phyloP scores from a whole-genome alignment of 2,113 vertebrate genomes.

The Globicephala melas region DNA sequence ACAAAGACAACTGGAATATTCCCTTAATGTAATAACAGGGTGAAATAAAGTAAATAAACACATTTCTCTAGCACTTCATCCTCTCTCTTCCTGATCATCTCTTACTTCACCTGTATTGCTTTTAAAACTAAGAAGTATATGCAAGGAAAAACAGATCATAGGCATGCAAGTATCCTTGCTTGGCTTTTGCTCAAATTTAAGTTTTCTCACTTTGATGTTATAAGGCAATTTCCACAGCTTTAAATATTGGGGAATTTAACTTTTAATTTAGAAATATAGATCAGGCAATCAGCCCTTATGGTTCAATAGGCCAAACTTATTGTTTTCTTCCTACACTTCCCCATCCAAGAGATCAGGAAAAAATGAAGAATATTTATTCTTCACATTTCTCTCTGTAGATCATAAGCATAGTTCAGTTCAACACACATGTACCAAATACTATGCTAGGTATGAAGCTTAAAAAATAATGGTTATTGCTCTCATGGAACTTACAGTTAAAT shows the following conservation, averaged over 20 bases:
- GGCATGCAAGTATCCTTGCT: background rate
- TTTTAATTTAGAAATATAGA: background rate
- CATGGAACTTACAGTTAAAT: background rate
- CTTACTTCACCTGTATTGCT: background rate
- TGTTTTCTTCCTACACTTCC: background rate
- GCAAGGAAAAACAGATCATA: background rate
- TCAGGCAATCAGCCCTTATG: background rate
- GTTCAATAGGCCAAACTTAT: background rate
- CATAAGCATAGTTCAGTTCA: background rate
- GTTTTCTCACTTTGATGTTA: background rate
- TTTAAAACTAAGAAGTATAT: background rate
- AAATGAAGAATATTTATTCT: background rate
- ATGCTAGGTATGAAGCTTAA: background rate
- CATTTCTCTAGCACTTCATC: background rate
- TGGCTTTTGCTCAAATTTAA: background rate
- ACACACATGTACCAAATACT: background rate
- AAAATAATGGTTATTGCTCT: background rate
- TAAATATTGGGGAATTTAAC: background rate
- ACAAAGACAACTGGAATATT: background rate
- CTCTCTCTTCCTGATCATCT: background rate
- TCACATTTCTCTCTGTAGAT: background rate
- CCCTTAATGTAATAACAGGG: background rate
- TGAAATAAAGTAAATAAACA: background rate
- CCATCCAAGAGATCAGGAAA: background rate
- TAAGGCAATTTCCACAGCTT: background rate